Conservation (phyloP, 1,140 invertebrate genomes). For the Diprion similis region DNA sequence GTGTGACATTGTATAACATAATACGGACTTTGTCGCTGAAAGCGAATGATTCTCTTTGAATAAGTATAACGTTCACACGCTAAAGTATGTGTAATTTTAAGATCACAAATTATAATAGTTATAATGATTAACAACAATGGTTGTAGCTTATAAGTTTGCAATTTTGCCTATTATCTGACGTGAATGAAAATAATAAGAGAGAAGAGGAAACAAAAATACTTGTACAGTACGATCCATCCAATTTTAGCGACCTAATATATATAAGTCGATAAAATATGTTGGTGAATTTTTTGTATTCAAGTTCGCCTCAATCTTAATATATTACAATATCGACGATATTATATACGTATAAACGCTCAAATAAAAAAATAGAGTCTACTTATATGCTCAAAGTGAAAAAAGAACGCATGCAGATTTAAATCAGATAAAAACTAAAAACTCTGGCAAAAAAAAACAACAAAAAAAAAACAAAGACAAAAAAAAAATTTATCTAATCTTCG, state of each 20-base stretch:
- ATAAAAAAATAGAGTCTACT: not conserved
- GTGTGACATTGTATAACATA: no score
- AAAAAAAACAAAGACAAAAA: no score
- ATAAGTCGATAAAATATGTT: no score
- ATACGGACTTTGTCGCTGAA: no score
- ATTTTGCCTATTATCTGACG: slow-evolving; percentile 1
- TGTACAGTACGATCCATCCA: slow-evolving; percentile 9
- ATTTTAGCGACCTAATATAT: not conserved
- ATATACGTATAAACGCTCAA: not conserved
- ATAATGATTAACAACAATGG: not conserved
- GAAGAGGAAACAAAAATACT: not conserved
- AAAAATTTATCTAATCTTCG: no score
- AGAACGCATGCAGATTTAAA: not conserved
- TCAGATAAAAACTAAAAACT: not conserved
- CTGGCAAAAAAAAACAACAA: no score
- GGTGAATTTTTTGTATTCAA: not conserved
- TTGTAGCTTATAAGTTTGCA: not conserved
- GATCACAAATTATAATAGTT: not conserved
- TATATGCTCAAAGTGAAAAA: not conserved
- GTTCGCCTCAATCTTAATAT: not conserved
- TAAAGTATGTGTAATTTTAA: not conserved
- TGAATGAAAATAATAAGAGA: not conserved
- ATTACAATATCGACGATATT: not conserved
- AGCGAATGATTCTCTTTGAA: no score
- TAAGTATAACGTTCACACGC: not conserved